Base-by-base conservation (phyloP, 2,113 vertebrate species). In the Myocastor coypus region DNA sequence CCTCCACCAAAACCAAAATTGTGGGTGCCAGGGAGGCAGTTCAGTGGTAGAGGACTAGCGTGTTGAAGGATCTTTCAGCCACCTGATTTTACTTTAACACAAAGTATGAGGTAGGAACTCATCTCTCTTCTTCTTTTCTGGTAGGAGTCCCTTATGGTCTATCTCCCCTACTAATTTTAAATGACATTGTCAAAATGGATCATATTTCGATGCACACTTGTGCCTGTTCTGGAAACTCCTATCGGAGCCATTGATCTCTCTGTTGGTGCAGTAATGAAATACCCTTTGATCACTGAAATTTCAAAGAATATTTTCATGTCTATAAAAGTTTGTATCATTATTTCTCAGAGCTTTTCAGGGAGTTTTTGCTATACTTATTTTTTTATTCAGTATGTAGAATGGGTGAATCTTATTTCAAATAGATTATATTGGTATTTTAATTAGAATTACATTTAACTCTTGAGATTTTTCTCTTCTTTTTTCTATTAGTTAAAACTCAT, bases 381-480 rank as follows among this genome's bases (percentile, higher is more conserved):
- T 96, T 83, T 34, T 16, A 37, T 17, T 57, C n/a, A 40, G 5
- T 19, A 59, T 84, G 37, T 88, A 57, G 52, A 88, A 92, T 34
- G 50, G 85, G 16, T 1, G n/a, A 66, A 50, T 66, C 26, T 55
- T 89, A 78, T 78, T 73, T 40, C 24, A 87, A 87, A 83, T 83
- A 61, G 28, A 87, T 63, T 83, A 32, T 19, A 52, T 37, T 46
- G 30, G 42, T 22, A 80, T 84, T 84, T 92, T 71, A 92, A 71
- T 46, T 71, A 20, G 34, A 69, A 52, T 24, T 87, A 61, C 32
- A 73, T 42, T 69, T 59, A 83, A 77, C 34, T 37, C 37, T 77
- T 59, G 69, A 52, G 42, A 83, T 86, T 57, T 75, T 75, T 96
- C 46, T 52, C n/a, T 32, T 57, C 84, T 89, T 89, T 55, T 30